Conservation (phyloP, 2,113 vertebrate genomes). For the Sceloporus undulatus region DNA sequence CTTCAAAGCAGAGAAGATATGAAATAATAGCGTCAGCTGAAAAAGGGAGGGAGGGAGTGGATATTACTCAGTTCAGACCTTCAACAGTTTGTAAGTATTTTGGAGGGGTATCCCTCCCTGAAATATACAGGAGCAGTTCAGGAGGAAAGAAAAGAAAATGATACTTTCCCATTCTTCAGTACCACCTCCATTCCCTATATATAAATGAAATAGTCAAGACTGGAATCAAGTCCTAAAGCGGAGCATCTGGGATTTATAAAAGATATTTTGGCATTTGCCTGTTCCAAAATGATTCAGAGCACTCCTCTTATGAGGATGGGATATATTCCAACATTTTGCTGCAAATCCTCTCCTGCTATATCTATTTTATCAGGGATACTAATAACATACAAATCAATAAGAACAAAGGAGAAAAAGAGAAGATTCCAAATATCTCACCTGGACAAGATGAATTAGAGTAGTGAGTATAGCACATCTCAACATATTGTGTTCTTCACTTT, state of each 20-base stretch:
- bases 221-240: neutral
- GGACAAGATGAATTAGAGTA: conserved; percentile 92
- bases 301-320: neutral
- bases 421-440: conserved; percentile 79
- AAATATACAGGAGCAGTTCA: neutral
- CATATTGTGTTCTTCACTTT: conserved; percentile 99
- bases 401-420: neutral
- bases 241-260: neutral
- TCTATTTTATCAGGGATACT: neutral
- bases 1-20: neutral
- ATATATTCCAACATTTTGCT: neutral
- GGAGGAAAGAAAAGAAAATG: neutral
- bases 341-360: neutral
- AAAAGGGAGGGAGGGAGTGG: neutral
- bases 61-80: neutral
- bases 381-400: neutral
- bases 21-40: neutral
- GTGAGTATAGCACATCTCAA: conserved; percentile 97
- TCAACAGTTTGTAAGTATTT: neutral
- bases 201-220: neutral
- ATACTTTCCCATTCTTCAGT: neutral
- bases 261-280: neutral
- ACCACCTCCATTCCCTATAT: neutral
- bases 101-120: neutral
- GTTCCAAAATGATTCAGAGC: neutral